Base-by-base conservation (phyloP, 2,888 invertebrate species). In the Meganola albula region DNA sequence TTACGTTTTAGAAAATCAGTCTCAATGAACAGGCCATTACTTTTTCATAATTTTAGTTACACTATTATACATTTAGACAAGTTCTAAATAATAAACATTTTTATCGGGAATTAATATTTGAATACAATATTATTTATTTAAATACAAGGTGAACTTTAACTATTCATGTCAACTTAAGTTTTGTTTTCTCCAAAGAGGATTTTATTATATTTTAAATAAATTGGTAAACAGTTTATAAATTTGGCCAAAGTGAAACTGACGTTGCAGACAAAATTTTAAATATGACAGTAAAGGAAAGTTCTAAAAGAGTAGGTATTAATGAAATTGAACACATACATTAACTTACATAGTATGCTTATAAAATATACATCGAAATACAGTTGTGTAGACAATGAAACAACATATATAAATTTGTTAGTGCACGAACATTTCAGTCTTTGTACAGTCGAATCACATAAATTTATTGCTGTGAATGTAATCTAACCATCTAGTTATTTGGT, bases 1-100 rank as follows among this genome's bases (percentile, higher is more conserved):
- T 72, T 58, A 74, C 70, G 64, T 66, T 72, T 75, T 71, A 88
- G 74, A 83, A 83, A 82, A 84, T 84, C 84, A 84, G 84, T 84
- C 84, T 84, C 82, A 77, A 79, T 65, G 71, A 77, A 80, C 84
- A 84, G 84, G 84, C 84, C 84, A 71, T 83, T 71, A 61, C 73
- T 5, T 74, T 70, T 67, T 55, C 53, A 65, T 69, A 68, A 64
- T 60, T 66, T 64, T 63, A 61, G 55, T 63, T 69, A 68, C 44
- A 60, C 54, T 72, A 66, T 63, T 58, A 58, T 63, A 69, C 44
- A 61, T 57, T 56, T 47, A 49, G 32, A 63, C 54, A 55, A 53
- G 45, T 48, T 49, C 38, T 51, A 61, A 53, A 57, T 55, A 53
- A 49, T 56, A 47, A 47, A 48, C 41, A 57, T 18, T 20, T 20